Percentiles rank a stretch among this genome's conserved stretches.
Evolutionary conservation across 92 coral and sea anemone genomes (phyloP).

Genomic region (Zoanthus sociatus): DNA sequence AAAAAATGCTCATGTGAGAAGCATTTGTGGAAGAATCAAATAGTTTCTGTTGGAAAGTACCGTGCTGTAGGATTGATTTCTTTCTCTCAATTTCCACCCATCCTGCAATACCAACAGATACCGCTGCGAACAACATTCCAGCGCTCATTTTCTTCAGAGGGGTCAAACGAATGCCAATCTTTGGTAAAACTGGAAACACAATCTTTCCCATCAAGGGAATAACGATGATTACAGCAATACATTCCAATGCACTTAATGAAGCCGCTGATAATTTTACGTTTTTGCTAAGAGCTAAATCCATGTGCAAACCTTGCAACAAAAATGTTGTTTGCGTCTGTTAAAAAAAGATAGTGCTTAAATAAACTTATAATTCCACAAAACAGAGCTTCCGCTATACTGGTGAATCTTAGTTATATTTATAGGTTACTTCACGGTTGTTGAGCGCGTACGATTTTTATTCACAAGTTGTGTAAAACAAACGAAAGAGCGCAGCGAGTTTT

Average conservation of each 20-base stretch:
- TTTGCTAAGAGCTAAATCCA: constrained; percentile 58
- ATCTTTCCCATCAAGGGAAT: constrained; percentile 90
- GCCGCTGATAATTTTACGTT: constrained; percentile 71
- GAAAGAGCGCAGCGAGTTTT: too few relatives aligned
- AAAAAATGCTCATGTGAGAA: constrained; percentile 75
- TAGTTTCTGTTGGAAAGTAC: constrained; percentile 54
- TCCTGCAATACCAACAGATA: constrained; percentile 87
- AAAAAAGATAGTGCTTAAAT: not conserved
- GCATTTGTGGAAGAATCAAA: constrained; percentile 53
- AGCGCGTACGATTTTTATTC: too few relatives aligned
- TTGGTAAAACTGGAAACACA: constrained; percentile 78
- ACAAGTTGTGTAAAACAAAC: too few relatives aligned
- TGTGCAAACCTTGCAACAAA: constrained; percentile 86
- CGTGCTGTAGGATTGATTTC: constrained; percentile 39
- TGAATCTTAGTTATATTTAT: too few relatives aligned
- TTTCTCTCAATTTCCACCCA: constrained; percentile 78
- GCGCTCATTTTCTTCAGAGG: constrained; percentile 89
- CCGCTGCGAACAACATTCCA: constrained; percentile 88
- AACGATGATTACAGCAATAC: constrained; percentile 62
- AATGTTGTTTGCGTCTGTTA: constrained; percentile 81
- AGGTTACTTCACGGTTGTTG: too few relatives aligned
- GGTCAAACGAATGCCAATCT: constrained; percentile 69
- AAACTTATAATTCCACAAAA: not conserved
- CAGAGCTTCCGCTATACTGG: not conserved
- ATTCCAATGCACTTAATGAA: constrained; percentile 70